Percentiles rank a stretch among this genome's conserved stretches.
These are phyloP conservation scores for Seira sanloemensis DNA, from an alignment of 2,888 invertebrate genomes.

Conservation along the genomic window DNA sequence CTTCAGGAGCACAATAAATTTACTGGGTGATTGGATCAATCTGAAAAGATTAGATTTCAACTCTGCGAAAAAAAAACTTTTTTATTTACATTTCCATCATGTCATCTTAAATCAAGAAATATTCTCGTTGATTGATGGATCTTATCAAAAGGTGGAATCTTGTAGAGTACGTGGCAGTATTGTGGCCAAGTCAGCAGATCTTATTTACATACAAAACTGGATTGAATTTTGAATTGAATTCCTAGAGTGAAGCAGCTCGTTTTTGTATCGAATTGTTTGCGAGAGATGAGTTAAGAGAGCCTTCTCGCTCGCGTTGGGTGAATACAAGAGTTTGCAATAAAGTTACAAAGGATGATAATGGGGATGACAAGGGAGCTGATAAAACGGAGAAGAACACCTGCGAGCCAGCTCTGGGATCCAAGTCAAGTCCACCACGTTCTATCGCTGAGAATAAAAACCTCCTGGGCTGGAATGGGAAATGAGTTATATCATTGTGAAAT, in stretches of 20 bases:
- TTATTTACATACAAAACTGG: constrained; percentile 17
- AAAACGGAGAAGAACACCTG: constrained; percentile 2
- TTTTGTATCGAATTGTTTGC: neutral
- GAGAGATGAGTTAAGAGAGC: neutral
- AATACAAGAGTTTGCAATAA: constrained; percentile 47
- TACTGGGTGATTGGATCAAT: neutral
- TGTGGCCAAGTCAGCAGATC: constrained; percentile 32
- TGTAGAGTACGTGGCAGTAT: neutral
- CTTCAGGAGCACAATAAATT: neutral
- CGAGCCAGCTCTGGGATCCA: too few species aligned
- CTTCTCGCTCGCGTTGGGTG: neutral
- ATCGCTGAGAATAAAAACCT: too few species aligned
- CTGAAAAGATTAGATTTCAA: neutral
- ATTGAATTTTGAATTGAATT: constrained; percentile 25
- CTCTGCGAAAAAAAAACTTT: neutral
- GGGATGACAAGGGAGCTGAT: constrained; percentile 3
- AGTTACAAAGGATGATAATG: constrained; percentile 40
- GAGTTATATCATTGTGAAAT: neutral
- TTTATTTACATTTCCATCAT: neutral
- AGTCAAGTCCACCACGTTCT: neutral
- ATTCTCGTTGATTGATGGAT: constrained; percentile 50
- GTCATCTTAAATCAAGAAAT: neutral
- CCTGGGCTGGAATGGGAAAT: neutral
- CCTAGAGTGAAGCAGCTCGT: neutral
- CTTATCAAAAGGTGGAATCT: constrained; percentile 17